phyloP scores from a whole-genome alignment of 2,797 vertebrate species.

The Parotocinclus haroldoi region DNA sequence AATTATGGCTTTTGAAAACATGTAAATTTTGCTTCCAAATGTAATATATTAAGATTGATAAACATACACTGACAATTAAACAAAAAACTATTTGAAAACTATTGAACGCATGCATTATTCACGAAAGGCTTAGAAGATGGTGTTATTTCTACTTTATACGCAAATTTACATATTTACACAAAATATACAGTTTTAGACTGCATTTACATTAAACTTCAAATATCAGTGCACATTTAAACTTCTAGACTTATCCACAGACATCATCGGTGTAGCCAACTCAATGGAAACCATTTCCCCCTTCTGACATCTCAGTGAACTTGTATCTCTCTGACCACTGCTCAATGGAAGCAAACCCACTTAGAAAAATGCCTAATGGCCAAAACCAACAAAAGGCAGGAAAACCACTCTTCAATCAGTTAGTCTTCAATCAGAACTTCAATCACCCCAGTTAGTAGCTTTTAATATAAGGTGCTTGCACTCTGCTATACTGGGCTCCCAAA shows the following conservation, averaged over 20 bases:
- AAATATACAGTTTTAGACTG: too few species aligned
- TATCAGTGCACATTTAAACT: too few species aligned
- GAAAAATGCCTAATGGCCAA: conserved; percentile 46
- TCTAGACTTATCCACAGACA: background rate
- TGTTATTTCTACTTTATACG: too few species aligned
- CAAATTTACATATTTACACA: too few species aligned
- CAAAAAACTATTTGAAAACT: too few species aligned
- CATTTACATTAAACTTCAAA: too few species aligned
- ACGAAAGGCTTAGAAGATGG: too few species aligned
- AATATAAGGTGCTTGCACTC: conserved; percentile 15
- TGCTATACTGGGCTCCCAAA: conserved; percentile 8
- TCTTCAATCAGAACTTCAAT: conserved; percentile 38
- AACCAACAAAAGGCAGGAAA: conserved; percentile 39
- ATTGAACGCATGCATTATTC: too few species aligned
- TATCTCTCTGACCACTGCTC: conserved; percentile 26
- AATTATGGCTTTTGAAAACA: too few species aligned
- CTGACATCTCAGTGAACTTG: conserved; percentile 54
- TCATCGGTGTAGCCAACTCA: conserved; percentile 22
- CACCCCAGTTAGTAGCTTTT: conserved; percentile 42
- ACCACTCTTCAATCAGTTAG: conserved; percentile 48
- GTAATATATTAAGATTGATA: too few species aligned
- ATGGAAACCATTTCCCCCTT: conserved; percentile 26
- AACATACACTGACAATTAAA: too few species aligned
- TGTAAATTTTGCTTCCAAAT: too few species aligned
- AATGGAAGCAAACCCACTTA: conserved; percentile 49